Base-by-base conservation (phyloP, 2,888 invertebrate genomes). In the Callyntrura guangdongensis region DNA sequence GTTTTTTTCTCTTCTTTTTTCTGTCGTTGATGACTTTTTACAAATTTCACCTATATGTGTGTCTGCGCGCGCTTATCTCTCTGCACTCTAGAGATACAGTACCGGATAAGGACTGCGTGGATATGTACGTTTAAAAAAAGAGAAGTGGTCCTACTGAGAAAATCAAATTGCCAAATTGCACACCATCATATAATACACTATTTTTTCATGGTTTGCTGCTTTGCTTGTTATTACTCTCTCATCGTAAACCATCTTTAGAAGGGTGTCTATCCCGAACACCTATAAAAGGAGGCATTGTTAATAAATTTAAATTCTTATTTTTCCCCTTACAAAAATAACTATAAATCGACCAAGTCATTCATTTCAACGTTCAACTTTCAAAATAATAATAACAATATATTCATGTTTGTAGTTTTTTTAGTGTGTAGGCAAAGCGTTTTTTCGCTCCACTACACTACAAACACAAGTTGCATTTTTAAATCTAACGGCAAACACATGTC, bases 121-220 rank as follows among this genome's bases (percentile, higher is more conserved):
- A 4, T 36, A 6, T 36, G 36, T 36, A 36, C 6, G 59, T 20
- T 59, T 77, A 22, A 22, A n/a, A n/a, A n/a, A n/a, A n/a, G n/a
- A n/a, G n/a, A n/a, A 17, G 82, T 12, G 82, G 81, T 59, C 83
- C 83, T 64, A 83, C 83, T 67, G 83, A 47, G 83, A 84, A 84
- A 67, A 67, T 12, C 27, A 69, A 84, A 69, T 84, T 84, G 69
- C 69, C 22, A 20, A 53, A 83, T 83, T 79, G 53, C 53, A 64
- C 22, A 83, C 59, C n/a, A 25, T 25, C 64, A 6, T 36, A 36
- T 36, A 4, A 36, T 36, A 36, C 2, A 47, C 53, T 84, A 47
- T 69, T 84, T 69, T 84, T 84, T 84, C 84, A 69, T 53, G 69
- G 67, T 84, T 83, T 83, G 64, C 49, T 69, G 36, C 47, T 53